phyloP scores from a whole-genome alignment of 2,113 vertebrate species.

The Ameiurus melas region DNA sequence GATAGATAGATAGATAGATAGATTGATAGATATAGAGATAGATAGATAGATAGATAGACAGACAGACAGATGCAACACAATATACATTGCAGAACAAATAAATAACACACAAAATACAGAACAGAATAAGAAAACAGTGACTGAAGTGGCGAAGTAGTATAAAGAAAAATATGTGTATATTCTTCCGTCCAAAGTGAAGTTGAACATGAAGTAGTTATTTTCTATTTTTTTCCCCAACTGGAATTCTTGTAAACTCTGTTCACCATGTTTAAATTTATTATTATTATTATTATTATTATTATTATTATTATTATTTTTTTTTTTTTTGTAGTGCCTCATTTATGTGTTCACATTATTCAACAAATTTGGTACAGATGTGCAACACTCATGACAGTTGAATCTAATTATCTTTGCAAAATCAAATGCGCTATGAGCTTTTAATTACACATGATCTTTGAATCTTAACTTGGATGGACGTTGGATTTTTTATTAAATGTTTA shows the following conservation, averaged over 20 bases:
- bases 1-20: too few species aligned
- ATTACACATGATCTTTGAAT: background rate
- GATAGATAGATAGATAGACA: too few species aligned
- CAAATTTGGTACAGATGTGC: constrained; percentile 65
- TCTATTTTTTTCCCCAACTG: background rate
- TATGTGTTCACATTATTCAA: constrained; percentile 51
- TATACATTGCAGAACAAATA: background rate
- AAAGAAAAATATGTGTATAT: background rate
- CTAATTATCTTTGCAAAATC: constrained; percentile 37
- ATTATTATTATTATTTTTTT: too few species aligned
- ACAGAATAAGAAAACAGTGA: background rate
- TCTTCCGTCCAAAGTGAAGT: background rate
- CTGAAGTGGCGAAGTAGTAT: background rate
- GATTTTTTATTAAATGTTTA: background rate
- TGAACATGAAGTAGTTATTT: background rate
- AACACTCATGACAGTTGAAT: constrained; percentile 59
- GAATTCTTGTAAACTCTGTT: background rate
- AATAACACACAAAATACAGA: background rate
- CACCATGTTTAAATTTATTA: too few species aligned
- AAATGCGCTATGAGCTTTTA: constrained; percentile 6
- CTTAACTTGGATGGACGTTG: background rate
- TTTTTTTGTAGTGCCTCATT: background rate
- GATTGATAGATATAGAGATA: too few species aligned
- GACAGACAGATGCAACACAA: background rate
- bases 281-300: too few species aligned